A percentile compares a stretch with the other conserved stretches of the same genome.
Conservation (phyloP, 2,888 invertebrate genomes). For the Metallyticus violacea region DNA sequence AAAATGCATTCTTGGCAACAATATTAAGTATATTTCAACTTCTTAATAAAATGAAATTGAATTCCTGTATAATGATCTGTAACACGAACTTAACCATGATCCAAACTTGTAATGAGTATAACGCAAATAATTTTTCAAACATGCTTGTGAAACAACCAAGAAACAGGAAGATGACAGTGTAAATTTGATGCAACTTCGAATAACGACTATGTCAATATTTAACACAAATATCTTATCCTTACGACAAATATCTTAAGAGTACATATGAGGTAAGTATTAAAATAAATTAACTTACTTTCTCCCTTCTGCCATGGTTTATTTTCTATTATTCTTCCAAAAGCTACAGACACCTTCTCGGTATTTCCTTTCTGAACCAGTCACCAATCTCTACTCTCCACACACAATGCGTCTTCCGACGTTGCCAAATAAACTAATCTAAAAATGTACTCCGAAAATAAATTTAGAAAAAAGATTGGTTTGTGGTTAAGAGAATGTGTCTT, state of each 20-base stretch:
- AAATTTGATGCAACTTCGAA: slow-evolving; percentile 42
- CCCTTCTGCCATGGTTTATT: slow-evolving; percentile 52
- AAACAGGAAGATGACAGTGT: slow-evolving; percentile 51
- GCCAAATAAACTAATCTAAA: neutral
- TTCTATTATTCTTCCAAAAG: neutral
- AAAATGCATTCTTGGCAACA: neutral
- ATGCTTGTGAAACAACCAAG: neutral
- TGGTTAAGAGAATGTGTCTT: neutral
- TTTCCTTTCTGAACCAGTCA: slow-evolving; percentile 5
- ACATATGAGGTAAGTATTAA: neutral
- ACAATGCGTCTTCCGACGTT: slow-evolving; percentile 23
- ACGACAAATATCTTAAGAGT: neutral
- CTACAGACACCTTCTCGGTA: neutral
- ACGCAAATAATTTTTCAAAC: neutral
- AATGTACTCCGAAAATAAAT: too few species aligned
- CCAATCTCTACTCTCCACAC: slow-evolving; percentile 29
- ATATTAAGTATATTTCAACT: too few species aligned
- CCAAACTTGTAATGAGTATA: neutral
- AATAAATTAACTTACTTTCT: slow-evolving; percentile 50
- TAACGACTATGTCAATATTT: neutral
- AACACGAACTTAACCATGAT: neutral
- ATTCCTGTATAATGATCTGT: too few species aligned
- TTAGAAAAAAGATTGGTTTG: neutral
- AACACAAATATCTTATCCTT: neutral
- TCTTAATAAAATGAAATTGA: too few species aligned